Evolutionary conservation across 92 coral and sea anemone species (phyloP).

Genomic region (Parazoanthus swiftii): DNA sequence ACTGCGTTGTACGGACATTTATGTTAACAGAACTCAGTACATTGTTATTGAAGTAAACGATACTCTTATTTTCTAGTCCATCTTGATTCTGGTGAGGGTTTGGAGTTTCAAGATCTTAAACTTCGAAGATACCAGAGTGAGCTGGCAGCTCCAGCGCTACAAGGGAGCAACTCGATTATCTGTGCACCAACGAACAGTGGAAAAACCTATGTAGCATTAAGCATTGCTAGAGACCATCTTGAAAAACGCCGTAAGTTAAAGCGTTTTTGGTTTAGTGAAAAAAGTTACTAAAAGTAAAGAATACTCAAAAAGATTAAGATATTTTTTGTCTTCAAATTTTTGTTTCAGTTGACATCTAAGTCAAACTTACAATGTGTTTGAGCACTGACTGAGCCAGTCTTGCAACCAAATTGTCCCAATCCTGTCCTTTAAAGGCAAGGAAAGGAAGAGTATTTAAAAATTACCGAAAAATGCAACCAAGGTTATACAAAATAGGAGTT

Average conservation of each 20-base stretch:
- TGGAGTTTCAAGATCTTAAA: constrained; percentile 42
- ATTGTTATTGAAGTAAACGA: too few species aligned
- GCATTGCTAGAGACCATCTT: constrained; percentile 64
- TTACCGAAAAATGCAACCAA: not conserved
- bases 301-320: too few species aligned
- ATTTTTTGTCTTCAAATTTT: not conserved
- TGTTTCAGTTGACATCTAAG: not conserved
- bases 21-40: not conserved
- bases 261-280: too few species aligned
- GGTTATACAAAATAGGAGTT: too few species aligned
- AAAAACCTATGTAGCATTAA: constrained; percentile 89
- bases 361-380: too few species aligned
- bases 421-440: too few species aligned
- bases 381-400: too few species aligned
- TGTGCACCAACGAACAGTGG: constrained; percentile 96
- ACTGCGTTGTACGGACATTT: too few species aligned
- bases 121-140: constrained; percentile 78
- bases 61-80: constrained; percentile 13
- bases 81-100: constrained; percentile 37
- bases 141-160: constrained; percentile 75
- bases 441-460: too few species aligned
- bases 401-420: too few species aligned
- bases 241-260: constrained; percentile 37
- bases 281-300: too few species aligned
- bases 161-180: constrained; percentile 81